phyloP scores from a whole-genome alignment of 2,113 vertebrate species.

The Hipposideros armiger region DNA sequence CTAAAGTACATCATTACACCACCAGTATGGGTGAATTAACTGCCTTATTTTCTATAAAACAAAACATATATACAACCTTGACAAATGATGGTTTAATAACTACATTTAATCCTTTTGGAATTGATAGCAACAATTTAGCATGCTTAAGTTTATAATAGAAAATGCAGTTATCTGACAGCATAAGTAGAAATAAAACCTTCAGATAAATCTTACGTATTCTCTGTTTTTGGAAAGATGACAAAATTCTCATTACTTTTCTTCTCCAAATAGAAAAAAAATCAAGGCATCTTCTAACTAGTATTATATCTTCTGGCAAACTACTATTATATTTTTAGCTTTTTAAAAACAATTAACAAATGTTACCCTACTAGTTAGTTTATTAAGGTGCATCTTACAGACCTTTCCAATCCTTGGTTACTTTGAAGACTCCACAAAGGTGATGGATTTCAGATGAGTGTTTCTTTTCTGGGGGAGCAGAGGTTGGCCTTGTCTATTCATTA shows the following conservation, averaged over 20 bases:
- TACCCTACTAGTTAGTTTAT: constrained; percentile 50
- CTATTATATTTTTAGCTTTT: constrained; percentile 33
- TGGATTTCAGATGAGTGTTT: constrained; percentile 51
- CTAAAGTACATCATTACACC: constrained; percentile 64
- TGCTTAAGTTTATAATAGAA: neutral
- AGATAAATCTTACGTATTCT: neutral
- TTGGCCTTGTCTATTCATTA: constrained; percentile 80
- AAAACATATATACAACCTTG: constrained; percentile 49
- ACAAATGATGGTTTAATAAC: constrained; percentile 50
- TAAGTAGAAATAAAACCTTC: neutral
- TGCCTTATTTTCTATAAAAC: constrained; percentile 31
- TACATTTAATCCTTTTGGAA: neutral
- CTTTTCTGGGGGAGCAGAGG: constrained; percentile 66
- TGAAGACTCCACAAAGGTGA: constrained; percentile 73
- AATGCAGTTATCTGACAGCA: neutral
- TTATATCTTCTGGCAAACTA: neutral
- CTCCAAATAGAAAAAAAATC: constrained; percentile 38
- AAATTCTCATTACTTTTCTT: constrained; percentile 16
- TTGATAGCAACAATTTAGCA: constrained; percentile 37
- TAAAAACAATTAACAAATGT: constrained; percentile 66
- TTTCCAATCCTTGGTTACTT: constrained; percentile 77
- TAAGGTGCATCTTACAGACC: constrained; percentile 80
- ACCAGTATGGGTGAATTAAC: neutral
- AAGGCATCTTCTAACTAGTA: neutral
- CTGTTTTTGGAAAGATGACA: neutral